Conservation (phyloP, 2,113 vertebrate species). For the Ophiodon elongatus region DNA sequence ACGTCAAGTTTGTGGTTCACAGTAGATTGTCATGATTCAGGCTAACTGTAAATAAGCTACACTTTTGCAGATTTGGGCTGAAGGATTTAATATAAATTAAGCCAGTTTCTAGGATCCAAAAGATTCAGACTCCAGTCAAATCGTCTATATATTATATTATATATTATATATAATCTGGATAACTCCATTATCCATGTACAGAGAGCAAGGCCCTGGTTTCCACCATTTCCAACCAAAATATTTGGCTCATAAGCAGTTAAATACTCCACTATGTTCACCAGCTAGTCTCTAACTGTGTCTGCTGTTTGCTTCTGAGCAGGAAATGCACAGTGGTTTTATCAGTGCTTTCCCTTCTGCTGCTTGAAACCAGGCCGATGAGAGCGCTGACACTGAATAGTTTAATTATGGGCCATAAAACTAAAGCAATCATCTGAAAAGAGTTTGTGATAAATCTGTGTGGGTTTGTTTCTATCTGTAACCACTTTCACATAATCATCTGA, state of each 20-base stretch:
- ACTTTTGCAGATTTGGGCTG: no score
- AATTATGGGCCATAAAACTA: background rate
- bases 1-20: background rate
- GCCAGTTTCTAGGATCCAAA: background rate
- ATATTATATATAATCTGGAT: background rate
- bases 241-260: background rate
- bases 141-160: background rate
- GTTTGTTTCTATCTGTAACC: background rate
- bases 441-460: background rate
- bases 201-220: background rate
- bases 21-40: no score
- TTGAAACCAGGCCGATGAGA: background rate
- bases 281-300: background rate
- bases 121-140: background rate
- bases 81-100: background rate
- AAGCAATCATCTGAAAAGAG: background rate
- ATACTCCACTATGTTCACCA: background rate
- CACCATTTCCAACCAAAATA: background rate
- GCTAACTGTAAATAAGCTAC: no score
- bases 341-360: background rate
- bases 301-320: background rate
- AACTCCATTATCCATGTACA: background rate
- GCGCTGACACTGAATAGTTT: background rate
- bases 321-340: background rate
- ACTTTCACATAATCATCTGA: background rate